Conservation (phyloP, 1,140 invertebrate species). For the Polyergus mexicanus region DNA sequence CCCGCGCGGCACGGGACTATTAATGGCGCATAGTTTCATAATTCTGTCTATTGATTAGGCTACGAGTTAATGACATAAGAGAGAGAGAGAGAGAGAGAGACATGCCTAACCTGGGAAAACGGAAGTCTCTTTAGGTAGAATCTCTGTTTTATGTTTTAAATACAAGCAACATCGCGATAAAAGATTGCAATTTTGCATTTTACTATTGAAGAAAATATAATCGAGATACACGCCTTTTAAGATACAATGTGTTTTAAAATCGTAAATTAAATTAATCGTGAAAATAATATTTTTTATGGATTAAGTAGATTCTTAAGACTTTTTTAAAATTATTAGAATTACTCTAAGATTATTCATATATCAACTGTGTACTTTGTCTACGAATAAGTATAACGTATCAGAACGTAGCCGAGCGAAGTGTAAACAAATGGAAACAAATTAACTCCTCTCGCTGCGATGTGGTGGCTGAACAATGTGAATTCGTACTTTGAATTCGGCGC, state of each 20-base stretch:
- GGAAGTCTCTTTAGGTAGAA: constrained; percentile 22
- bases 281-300: background rate
- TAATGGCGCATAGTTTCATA: constrained; percentile 76
- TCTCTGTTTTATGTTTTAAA: background rate
- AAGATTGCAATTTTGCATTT: background rate
- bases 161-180: background rate
- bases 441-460: constrained; percentile 32
- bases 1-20: constrained; percentile 65
- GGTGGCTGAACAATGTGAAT: constrained; percentile 19
- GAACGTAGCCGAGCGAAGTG: constrained; percentile 65
- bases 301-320: background rate
- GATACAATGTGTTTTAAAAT: background rate
- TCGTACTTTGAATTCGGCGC: constrained; percentile 48
- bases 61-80: constrained; percentile 64
- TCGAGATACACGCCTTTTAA: background rate
- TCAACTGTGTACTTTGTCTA: no score
- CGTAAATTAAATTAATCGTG: background rate
- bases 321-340: background rate
- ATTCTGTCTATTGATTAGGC: constrained; percentile 76
- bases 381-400: constrained; percentile 54
- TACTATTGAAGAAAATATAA: background rate
- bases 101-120: constrained; percentile 48
- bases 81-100: background rate
- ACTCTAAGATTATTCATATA: constrained; percentile 17
- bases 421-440: constrained; percentile 66